Percentiles rank a stretch among this genome's conserved stretches.
Evolutionary conservation across 1,140 invertebrate species (phyloP).

Genomic region (Drosophila truncata): DNA sequence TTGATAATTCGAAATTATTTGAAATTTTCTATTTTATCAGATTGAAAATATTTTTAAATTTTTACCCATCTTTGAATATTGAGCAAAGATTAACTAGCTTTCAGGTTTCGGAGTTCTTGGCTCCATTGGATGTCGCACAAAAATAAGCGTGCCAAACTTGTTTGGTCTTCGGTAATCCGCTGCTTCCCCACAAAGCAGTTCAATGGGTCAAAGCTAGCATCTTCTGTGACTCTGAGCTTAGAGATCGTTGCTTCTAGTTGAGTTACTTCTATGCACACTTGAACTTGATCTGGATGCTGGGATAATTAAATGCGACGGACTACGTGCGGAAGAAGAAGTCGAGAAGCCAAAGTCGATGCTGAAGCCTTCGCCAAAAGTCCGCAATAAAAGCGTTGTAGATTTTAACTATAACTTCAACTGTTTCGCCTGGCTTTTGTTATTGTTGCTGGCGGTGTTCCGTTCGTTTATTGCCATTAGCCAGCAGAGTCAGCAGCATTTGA

Average conservation of each 20-base stretch:
- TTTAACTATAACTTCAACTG: conserved; percentile 40
- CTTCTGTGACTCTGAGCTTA: background rate
- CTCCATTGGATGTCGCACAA: conserved; percentile 15
- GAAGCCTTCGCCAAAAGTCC: conserved; percentile 31
- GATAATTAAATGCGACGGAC: conserved; percentile 23
- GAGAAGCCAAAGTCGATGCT: conserved; percentile 17
- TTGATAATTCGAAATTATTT: too few relatives aligned
- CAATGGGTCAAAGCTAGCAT: conserved; percentile 64
- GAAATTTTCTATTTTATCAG: background rate
- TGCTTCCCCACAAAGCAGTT: conserved; percentile 53
- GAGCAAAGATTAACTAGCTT: background rate
- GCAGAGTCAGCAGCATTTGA: conserved; percentile 59
- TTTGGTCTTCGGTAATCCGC: conserved; percentile 15
- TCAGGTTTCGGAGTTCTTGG: conserved; percentile 18
- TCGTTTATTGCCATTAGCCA: conserved; percentile 73
- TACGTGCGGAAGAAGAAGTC: conserved; percentile 64
- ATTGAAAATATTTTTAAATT: background rate
- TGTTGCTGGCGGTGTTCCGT: conserved; percentile 60
- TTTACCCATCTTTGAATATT: background rate
- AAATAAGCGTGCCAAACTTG: conserved; percentile 53
- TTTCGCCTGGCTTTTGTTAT: conserved; percentile 45
- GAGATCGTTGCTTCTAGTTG: conserved; percentile 43
- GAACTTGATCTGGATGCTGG: conserved; percentile 71
- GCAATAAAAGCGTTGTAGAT: conserved; percentile 41
- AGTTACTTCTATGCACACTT: conserved; percentile 37